Conservation (phyloP, 2,888 invertebrate species). For the Nymphalis c-album region DNA sequence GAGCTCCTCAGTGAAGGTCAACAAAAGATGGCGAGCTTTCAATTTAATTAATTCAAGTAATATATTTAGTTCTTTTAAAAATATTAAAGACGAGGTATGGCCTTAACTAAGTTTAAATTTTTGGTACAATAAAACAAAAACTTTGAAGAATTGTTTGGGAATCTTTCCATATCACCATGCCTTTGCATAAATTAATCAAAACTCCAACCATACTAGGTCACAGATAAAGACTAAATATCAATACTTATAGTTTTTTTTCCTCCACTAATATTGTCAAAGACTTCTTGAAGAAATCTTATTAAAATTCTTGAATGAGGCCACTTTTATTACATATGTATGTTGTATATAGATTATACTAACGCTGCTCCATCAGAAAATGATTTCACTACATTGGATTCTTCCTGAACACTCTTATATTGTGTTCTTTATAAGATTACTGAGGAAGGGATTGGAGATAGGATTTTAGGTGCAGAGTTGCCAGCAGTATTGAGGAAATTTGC, state of each 20-base stretch:
- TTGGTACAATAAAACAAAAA: not conserved
- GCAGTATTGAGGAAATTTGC: not conserved
- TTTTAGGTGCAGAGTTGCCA: not conserved
- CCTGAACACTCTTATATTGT: slow-evolving; percentile 10
- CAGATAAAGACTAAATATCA: too few species aligned
- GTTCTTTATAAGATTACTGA: not conserved
- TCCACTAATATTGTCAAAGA: too few species aligned
- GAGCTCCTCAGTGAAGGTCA: slow-evolving; percentile 42
- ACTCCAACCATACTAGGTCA: too few species aligned
- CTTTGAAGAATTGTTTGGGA: too few species aligned
- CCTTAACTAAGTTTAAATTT: not conserved
- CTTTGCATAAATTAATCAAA: too few species aligned
- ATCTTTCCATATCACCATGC: too few species aligned
- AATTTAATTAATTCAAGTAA: slow-evolving; percentile 54
- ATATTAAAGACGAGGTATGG: slow-evolving; percentile 45
- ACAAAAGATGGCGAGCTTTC: slow-evolving; percentile 43
- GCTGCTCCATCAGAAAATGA: slow-evolving; percentile 40
- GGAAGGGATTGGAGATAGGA: slow-evolving; percentile 9
- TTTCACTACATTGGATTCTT: slow-evolving; percentile 21
- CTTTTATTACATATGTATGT: too few species aligned
- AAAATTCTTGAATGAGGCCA: too few species aligned
- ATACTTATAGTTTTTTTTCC: too few species aligned
- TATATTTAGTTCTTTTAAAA: slow-evolving; percentile 47
- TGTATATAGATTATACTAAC: slow-evolving; percentile 37
- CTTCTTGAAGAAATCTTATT: too few species aligned